Evolutionary conservation across 1,140 invertebrate genomes (phyloP).

Genomic region (Dreissena rostriformis): DNA sequence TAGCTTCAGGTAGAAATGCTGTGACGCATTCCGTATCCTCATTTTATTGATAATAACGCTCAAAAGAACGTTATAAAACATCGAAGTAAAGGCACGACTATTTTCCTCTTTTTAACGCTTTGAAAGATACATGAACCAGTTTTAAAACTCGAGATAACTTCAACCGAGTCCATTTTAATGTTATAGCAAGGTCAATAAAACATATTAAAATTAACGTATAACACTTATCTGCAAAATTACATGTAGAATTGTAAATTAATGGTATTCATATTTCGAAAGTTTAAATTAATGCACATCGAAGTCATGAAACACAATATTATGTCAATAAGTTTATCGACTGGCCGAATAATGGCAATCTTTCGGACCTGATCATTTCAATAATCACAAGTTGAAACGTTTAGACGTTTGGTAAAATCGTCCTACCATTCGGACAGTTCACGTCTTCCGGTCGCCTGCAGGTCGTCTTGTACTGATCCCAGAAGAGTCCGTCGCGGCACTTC

Average conservation of each 20-base stretch:
- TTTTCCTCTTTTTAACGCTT: too few relatives aligned
- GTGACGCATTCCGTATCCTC: too few relatives aligned
- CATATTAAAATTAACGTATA: too few relatives aligned
- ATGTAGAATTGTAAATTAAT: neutral
- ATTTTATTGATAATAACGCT: too few relatives aligned
- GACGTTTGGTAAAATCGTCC: neutral
- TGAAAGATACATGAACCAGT: too few relatives aligned
- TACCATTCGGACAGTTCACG: constrained; percentile 31
- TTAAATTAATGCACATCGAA: neutral
- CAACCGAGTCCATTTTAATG: too few relatives aligned
- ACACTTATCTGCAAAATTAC: neutral
- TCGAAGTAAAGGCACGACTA: too few relatives aligned
- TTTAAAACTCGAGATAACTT: too few relatives aligned
- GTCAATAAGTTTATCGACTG: neutral
- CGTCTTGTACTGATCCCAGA: constrained; percentile 44
- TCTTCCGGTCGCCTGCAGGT: constrained; percentile 40
- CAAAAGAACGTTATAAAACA: too few relatives aligned
- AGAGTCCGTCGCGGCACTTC: constrained; percentile 38
- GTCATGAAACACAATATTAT: neutral
- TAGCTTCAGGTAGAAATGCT: too few relatives aligned
- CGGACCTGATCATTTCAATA: neutral
- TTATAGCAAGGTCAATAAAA: too few relatives aligned
- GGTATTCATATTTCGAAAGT: neutral
- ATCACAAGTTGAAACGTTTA: neutral
- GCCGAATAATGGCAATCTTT: neutral